Evolutionary conservation across 2,113 vertebrate species (phyloP), one percentile per base, ranked within the genome.

Genomic region (Sphyrna mokarran): DNA sequence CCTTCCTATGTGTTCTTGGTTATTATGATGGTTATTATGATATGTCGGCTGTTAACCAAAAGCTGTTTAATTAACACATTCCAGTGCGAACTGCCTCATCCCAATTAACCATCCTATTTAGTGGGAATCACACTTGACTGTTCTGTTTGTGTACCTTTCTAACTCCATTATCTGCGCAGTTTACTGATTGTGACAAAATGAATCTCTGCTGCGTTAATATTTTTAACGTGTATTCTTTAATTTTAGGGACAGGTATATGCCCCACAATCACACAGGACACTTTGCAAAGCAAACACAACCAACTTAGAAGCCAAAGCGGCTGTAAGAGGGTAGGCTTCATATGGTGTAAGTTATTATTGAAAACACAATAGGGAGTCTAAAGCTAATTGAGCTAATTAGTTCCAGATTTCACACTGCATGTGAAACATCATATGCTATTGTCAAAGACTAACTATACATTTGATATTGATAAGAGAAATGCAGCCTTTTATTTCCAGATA

Each of bases 381-480:
- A 40, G 80, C 80, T 83, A 83, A 83, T 83, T 83, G 80, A 37
- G 80, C 37, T 83, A 83, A 83, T 40, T 83, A 83, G 80, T n/a
- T 83, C 80, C 80, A 83, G 80, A 18, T 83, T 83, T 83, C 80
- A 83, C 80, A 83, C 80, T 83, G 76, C 80, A 83, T 43, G 37
- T 0, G 37, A 83, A 83, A 40, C 80, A 83, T 83, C 80, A 83
- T 83, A 43, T 83, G 80, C 37, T 83, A 83, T 83, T 83, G 37
- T 83, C 37, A 83, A 43, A 83, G 80, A 83, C 80, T 83, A 83
- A 43, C 80, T 40, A 83, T 83, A 83, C 16, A 83, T 40, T 83
- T 22, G 37, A 83, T 83, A 83, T 43, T 83, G 80, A 40, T 83
- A 83, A 40, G 16, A 83, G 80, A 40, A 43, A 40, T 40, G 80